Evolutionary conservation across 1,140 invertebrate species (phyloP), one percentile per base, ranked within the genome.

Genomic region (Drosophila insularis): DNA sequence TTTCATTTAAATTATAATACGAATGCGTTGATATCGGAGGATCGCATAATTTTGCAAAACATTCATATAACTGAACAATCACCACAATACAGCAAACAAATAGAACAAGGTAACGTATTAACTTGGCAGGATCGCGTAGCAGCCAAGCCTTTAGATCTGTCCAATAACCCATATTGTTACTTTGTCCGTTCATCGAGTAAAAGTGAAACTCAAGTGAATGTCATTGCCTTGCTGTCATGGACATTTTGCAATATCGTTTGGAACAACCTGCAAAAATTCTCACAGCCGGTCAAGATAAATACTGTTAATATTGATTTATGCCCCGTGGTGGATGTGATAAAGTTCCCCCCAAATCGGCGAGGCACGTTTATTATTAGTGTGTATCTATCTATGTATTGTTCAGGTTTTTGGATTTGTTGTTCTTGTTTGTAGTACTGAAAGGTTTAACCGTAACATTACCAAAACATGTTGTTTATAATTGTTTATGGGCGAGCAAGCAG

Each of bases 1-100:
- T 94, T 13, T 94, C 93, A 74, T 95, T 95, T 31, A 94, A 92
- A 75, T 93, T 93, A 65, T 94, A 94, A 73, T 93, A 93, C 0
- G 94, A 94, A 74, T 94, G 94, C 6, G 94, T 95, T 0, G 94
- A 93, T 13, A 95, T 92, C 0, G 94, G 94, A 2, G 93, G 93
- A 74, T 93, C 71, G 0, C 92, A 80, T 21, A 95, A 79, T 80
- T 95, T 95, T 21, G 89, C 66, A 6, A 94, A 90, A 71, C 94
- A 95, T 66, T 92, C 90, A 53, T 90, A 89, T 40, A 95, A 92
- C 94, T 92, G 91, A 5, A 91, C 89, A 61, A 91, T 90, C 0
- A 92, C 91, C 71, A 92, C 78, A 8, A 92, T 81, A 63, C 78
- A 74, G 70, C 91, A 92, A 14, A 78, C 64, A 53, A 91, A 91